Conservation (phyloP, 2,888 invertebrate genomes). For the Calephelis perditalis region DNA sequence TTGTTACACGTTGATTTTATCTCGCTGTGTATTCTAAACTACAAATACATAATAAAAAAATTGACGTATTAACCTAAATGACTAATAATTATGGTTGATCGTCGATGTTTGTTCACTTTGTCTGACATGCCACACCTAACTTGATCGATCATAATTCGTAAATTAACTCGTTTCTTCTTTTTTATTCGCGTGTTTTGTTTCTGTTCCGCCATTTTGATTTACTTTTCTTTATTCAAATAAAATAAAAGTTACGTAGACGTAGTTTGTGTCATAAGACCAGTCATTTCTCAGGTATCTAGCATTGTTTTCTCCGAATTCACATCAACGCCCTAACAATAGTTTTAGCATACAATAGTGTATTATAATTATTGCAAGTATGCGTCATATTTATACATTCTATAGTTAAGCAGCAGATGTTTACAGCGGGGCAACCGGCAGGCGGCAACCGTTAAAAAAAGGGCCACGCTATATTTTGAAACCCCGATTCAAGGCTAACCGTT, state of each 20-base stretch:
- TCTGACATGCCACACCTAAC: not conserved
- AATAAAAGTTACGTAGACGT: too few species aligned
- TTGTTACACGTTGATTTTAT: conserved; percentile 1
- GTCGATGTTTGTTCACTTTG: too few species aligned
- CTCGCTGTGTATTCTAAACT: too few species aligned
- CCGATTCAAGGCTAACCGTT: conserved; percentile 57
- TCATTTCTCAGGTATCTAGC: too few species aligned
- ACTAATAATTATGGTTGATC: too few species aligned
- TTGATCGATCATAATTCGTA: not conserved
- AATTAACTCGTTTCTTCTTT: not conserved
- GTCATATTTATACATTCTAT: conserved; percentile 19
- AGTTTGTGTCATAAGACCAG: too few species aligned
- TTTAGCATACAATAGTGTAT: conserved; percentile 6
- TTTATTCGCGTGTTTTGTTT: not conserved
- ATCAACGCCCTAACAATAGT: conserved; percentile 7
- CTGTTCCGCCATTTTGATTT: conserved; percentile 2
- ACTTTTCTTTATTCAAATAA: not conserved
- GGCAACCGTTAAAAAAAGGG: conserved; percentile 49
- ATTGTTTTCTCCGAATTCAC: not conserved
- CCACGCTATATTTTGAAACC: conserved; percentile 43
- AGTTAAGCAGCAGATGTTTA: conserved; percentile 12
- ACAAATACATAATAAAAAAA: too few species aligned
- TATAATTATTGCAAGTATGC: not conserved
- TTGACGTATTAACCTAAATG: too few species aligned
- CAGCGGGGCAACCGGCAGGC: conserved; percentile 17